Evolutionary conservation across 2,888 invertebrate genomes (phyloP).

Genomic region (Strigamia transsilvanica): DNA sequence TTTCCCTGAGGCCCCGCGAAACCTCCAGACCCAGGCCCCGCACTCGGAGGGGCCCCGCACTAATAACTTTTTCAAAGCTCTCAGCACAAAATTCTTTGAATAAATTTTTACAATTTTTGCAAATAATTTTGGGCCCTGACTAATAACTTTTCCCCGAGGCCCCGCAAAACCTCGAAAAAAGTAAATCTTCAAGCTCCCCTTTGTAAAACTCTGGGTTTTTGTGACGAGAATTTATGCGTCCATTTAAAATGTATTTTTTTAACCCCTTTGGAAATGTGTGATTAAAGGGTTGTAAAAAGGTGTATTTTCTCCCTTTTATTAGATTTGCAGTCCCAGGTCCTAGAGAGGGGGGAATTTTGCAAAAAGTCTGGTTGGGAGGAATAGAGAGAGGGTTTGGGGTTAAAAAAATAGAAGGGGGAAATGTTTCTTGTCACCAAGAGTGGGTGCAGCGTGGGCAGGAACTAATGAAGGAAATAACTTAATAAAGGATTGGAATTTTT

Average conservation of each 20-base stretch:
- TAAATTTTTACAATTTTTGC: too few relatives aligned
- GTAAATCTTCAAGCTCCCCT: too few relatives aligned
- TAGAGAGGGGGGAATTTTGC: background rate
- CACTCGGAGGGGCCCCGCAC: too few relatives aligned
- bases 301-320: constrained; percentile 7
- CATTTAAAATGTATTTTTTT: background rate
- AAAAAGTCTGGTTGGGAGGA: background rate
- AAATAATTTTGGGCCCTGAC: too few relatives aligned
- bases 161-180: too few relatives aligned
- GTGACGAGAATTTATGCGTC: too few relatives aligned
- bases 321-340: background rate
- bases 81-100: too few relatives aligned
- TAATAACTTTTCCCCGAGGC: too few relatives aligned
- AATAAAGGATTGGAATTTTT: constrained; percentile 42
- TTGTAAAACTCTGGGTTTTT: too few relatives aligned
- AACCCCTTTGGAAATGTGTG: constrained; percentile 12
- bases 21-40: too few relatives aligned
- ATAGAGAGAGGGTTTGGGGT: background rate
- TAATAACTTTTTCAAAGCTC: too few relatives aligned
- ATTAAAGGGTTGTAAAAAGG: constrained; percentile 32
- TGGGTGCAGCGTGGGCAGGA: constrained; percentile 6
- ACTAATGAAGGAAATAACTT: constrained; percentile 45
- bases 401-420: background rate
- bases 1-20: too few relatives aligned
- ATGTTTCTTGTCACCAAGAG: constrained; percentile 38